Percentiles rank a stretch among this genome's conserved stretches.
These are phyloP conservation scores for Melanaphis sacchari DNA, from an alignment of 1,140 invertebrate genomes.

Conservation along the genomic window DNA sequence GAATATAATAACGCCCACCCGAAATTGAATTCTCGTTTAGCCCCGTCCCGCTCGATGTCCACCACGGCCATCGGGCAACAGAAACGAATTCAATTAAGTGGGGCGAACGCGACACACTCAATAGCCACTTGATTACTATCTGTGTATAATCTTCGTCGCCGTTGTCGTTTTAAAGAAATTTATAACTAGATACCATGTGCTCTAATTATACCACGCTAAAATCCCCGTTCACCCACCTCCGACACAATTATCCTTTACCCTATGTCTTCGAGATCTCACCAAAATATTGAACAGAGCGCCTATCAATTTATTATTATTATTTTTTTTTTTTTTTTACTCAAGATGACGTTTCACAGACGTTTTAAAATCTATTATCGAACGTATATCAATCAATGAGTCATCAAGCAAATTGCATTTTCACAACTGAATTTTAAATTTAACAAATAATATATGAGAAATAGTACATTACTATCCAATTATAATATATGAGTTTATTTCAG, in stretches of 20 bases:
- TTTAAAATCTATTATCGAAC: background rate
- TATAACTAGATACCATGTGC: background rate
- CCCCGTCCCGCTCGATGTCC: background rate
- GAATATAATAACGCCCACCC: constrained; percentile 7
- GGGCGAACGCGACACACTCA: background rate
- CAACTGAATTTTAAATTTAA: background rate
- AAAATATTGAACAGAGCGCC: background rate
- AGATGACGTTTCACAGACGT: background rate
- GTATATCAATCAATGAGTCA: background rate
- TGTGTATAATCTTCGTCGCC: background rate
- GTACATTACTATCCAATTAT: background rate
- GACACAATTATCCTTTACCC: background rate
- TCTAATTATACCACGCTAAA: background rate
- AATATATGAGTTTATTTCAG: background rate
- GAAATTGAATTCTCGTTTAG: constrained; percentile 53
- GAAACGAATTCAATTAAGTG: constrained; percentile 45
- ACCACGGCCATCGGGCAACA: background rate
- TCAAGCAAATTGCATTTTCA: background rate
- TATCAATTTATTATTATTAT: background rate
- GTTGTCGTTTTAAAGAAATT: constrained; percentile 4
- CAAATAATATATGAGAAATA: background rate
- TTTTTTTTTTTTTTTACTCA: background rate
- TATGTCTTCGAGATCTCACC: background rate
- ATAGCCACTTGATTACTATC: constrained; percentile 46
- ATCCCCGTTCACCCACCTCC: background rate